phyloP scores from a whole-genome alignment of 2,797 vertebrate genomes.

The Anniella stebbinsi region DNA sequence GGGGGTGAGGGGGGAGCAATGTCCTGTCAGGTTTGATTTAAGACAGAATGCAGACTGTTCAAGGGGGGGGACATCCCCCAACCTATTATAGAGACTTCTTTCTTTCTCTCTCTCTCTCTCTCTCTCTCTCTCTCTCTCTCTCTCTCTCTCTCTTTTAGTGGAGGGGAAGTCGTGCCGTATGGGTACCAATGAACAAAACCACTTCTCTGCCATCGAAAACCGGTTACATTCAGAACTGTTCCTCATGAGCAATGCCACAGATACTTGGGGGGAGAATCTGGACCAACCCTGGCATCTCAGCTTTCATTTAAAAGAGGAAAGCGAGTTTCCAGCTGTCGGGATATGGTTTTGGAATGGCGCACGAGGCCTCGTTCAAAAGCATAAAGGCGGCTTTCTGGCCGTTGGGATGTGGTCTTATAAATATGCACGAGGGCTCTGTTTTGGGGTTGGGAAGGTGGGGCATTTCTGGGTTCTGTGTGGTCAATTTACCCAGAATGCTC shows the following conservation, averaged over 20 bases:
- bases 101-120: slow-evolving; percentile 33
- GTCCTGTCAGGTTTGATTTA: slow-evolving; percentile 77
- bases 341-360: background rate
- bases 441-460: background rate
- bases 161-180: slow-evolving; percentile 57
- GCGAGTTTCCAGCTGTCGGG: too few relatives aligned
- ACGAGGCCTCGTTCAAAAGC: background rate
- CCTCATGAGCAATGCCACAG: background rate
- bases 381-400: background rate
- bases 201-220: background rate
- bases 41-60: slow-evolving; percentile 66
- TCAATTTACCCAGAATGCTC: background rate
- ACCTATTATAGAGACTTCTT: slow-evolving; percentile 48
- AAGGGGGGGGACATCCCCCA: slow-evolving; percentile 61
- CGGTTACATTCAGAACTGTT: background rate
- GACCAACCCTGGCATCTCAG: background rate
- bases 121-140: too few relatives aligned
- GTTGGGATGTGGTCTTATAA: background rate
- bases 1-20: slow-evolving; percentile 62
- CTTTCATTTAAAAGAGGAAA: background rate
- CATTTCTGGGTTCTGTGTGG: background rate
- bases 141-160: slow-evolving; percentile 25
- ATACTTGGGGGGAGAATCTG: background rate
- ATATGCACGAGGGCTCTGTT: background rate
- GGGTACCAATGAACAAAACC: slow-evolving; percentile 61